Percentiles rank a stretch among this genome's conserved stretches.
These are phyloP conservation scores for Pangasius krempfi DNA, from an alignment of 2,797 vertebrate species.

Conservation along the genomic window DNA sequence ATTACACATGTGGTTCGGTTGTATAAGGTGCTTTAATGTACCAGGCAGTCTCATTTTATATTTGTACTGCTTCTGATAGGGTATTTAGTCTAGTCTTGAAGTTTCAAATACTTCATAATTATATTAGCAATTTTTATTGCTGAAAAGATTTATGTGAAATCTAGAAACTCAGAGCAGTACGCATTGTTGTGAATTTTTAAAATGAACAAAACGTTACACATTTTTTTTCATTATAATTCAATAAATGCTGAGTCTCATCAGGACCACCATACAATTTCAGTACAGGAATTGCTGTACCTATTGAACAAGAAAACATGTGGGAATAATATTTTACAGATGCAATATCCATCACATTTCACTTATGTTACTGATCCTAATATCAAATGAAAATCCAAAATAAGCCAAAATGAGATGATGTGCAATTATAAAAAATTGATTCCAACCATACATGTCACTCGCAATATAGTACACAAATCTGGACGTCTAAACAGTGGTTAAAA, in stretches of 20 bases:
- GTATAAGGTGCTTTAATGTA: neutral
- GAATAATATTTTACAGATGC: neutral
- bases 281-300: no score
- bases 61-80: neutral
- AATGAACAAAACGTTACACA: neutral
- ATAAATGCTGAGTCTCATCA: neutral
- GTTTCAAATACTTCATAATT: neutral
- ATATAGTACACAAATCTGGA: neutral
- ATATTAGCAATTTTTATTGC: neutral
- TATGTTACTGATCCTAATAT: neutral
- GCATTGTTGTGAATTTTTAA: neutral
- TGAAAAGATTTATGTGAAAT: neutral
- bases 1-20: neutral
- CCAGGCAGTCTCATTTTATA: neutral
- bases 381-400: neutral
- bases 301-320: neutral
- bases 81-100: neutral
- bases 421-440: neutral
- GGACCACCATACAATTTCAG: neutral
- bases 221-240: no score
- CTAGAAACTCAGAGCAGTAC: neutral
- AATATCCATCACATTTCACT: neutral
- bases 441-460: neutral
- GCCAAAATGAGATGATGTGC: neutral
- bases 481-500: neutral